Percentiles rank a stretch among this genome's conserved stretches.
phyloP scores from a whole-genome alignment of 2,888 invertebrate genomes.

The Sipha maydis region DNA sequence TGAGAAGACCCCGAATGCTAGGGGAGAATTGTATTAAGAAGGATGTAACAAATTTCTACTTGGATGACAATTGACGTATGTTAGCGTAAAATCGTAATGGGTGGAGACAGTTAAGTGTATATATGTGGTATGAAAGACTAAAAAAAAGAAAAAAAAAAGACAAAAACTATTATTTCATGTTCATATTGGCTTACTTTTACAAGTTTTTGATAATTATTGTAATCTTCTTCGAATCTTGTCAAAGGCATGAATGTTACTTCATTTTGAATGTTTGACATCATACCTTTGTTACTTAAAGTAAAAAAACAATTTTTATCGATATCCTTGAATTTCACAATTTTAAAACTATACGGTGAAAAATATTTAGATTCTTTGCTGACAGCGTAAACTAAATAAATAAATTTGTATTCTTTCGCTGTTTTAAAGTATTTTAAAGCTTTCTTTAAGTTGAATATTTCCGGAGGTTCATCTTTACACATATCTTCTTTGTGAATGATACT shows the following conservation, averaged over 20 bases:
- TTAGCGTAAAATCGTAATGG: no score
- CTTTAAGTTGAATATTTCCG: constrained; percentile 10
- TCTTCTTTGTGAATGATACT: neutral
- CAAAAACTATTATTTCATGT: neutral
- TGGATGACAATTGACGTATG: no score
- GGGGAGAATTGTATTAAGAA: no score
- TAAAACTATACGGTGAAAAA: constrained; percentile 45
- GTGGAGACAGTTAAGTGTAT: no score
- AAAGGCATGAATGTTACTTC: constrained; percentile 42
- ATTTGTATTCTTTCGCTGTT: constrained; percentile 33
- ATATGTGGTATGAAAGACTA: no score
- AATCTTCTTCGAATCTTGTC: constrained; percentile 25
- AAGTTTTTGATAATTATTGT: constrained; percentile 35
- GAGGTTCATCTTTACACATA: constrained; percentile 2
- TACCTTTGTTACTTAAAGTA: constrained; percentile 43
- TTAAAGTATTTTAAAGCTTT: constrained; percentile 23
- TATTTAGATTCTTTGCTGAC: constrained; percentile 33
- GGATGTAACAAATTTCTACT: no score
- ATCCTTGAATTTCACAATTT: neutral
- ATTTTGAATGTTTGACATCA: constrained; percentile 40
- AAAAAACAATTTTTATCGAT: constrained; percentile 43
- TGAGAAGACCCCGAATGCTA: no score
- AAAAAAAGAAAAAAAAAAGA: no score
- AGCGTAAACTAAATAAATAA: constrained; percentile 44
- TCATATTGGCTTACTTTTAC: neutral